These are phyloP conservation scores for Myrmophylax atrothorax DNA, from an alignment of 2,113 vertebrate species.

Conservation along the genomic window DNA sequence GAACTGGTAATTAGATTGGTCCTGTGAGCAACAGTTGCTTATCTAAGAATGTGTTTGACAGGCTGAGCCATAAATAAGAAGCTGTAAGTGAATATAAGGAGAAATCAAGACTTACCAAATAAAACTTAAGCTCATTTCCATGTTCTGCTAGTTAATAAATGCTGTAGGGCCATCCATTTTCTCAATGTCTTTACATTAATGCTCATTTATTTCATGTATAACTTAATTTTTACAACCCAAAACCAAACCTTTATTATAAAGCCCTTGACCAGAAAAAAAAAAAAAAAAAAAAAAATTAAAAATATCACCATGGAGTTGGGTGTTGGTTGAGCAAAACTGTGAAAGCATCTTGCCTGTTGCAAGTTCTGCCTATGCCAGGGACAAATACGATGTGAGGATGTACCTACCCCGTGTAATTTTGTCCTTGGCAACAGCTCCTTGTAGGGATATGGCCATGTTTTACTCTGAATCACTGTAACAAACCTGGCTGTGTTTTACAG, in stretches of 20 bases:
- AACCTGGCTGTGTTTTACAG: background rate
- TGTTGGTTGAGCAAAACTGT: background rate
- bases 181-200: background rate
- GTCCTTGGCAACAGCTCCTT: background rate
- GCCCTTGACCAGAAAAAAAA: background rate
- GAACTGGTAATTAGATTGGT: constrained; percentile 50
- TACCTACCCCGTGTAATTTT: background rate
- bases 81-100: constrained; percentile 11
- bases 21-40: constrained; percentile 55
- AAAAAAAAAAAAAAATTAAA: background rate
- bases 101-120: constrained; percentile 25
- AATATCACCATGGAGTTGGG: background rate
- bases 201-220: background rate
- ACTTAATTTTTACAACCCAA: background rate
- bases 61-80: constrained; percentile 51
- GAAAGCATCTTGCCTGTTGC: background rate
- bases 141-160: background rate
- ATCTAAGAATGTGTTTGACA: constrained; percentile 50
- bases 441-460: background rate
- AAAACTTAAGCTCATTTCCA: background rate
- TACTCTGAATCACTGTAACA: background rate
- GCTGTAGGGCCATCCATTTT: background rate
- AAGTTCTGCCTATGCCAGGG: background rate
- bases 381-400: background rate
- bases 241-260: background rate